Evolutionary conservation across 2,113 vertebrate species (phyloP).

Genomic region (Phyllopteryx taeniolatus): DNA sequence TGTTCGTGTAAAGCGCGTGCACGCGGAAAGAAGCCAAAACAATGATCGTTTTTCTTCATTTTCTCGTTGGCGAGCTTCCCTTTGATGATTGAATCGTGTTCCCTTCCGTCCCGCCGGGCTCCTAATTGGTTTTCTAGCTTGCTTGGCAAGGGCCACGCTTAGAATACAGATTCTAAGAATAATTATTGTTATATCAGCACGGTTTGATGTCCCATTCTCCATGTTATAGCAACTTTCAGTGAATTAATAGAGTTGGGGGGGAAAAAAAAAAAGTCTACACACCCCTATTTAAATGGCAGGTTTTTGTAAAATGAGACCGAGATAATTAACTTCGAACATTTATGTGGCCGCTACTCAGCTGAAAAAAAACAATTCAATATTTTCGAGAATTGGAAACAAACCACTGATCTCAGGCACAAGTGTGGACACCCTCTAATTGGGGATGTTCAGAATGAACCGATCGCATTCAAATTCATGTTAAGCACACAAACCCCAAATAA

Average conservation of each 20-base stretch:
- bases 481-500: too few relatives aligned
- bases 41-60: slow-evolving; percentile 75
- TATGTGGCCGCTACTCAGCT: too few relatives aligned
- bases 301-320: slow-evolving; percentile 18
- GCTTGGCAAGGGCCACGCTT: slow-evolving; percentile 61
- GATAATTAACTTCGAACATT: too few relatives aligned
- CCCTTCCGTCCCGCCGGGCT: slow-evolving; percentile 71
- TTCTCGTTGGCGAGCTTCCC: slow-evolving; percentile 62
- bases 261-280: slow-evolving; percentile 28
- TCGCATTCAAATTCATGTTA: too few relatives aligned
- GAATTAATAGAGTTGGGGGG: slow-evolving; percentile 69
- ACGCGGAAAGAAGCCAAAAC: slow-evolving; percentile 59
- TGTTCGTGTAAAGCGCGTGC: slow-evolving; percentile 68
- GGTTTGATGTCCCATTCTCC: slow-evolving; percentile 61
- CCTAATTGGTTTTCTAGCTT: slow-evolving; percentile 74
- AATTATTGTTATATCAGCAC: slow-evolving; percentile 70
- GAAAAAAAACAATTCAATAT: too few relatives aligned
- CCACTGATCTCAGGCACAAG: too few relatives aligned
- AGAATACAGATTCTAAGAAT: slow-evolving; percentile 69
- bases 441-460: too few relatives aligned
- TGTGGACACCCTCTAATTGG: too few relatives aligned
- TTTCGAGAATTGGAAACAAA: too few relatives aligned
- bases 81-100: slow-evolving; percentile 77
- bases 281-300: too few relatives aligned
- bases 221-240: slow-evolving; percentile 57